Evolutionary conservation across 2,797 vertebrate species (phyloP).

Genomic region (Schizopygopsis pylzovi): DNA sequence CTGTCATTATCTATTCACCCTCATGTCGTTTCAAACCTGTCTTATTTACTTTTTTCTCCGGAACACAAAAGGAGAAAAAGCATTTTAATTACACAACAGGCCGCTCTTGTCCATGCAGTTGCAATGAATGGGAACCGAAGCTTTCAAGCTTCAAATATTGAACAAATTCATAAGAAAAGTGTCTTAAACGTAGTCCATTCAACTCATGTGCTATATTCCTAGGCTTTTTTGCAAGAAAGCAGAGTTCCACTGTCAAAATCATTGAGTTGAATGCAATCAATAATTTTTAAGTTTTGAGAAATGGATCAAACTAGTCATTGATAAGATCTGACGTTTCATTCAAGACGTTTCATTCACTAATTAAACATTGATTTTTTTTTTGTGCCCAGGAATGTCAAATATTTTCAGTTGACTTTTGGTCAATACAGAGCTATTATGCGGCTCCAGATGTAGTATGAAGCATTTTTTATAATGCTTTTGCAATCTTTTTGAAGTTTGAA

Average conservation of each 20-base stretch:
- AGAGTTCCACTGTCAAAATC: no score
- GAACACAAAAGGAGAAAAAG: neutral
- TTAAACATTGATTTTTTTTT: neutral
- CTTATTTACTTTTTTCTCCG: neutral
- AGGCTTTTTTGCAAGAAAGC: neutral
- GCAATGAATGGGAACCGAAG: neutral
- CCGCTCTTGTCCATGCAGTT: neutral
- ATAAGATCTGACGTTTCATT: neutral
- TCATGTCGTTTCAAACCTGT: neutral
- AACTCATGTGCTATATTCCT: neutral
- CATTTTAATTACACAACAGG: neutral
- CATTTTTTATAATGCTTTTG: neutral
- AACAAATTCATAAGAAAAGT: neutral
- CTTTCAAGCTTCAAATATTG: neutral
- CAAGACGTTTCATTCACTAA: neutral
- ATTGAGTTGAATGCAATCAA: neutral
- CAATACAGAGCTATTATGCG: neutral
- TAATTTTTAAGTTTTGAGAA: neutral
- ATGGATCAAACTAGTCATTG: neutral
- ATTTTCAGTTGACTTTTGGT: neutral
- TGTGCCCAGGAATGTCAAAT: neutral
- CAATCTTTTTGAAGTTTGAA: neutral
- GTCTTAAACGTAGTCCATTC: neutral
- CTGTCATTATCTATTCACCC: slow-evolving; percentile 13
- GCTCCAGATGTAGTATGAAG: neutral